A percentile compares a stretch with the other conserved stretches of the same genome.
Evolutionary conservation across 2,797 vertebrate genomes (phyloP).

Genomic region (Sebastes aleutianus): DNA sequence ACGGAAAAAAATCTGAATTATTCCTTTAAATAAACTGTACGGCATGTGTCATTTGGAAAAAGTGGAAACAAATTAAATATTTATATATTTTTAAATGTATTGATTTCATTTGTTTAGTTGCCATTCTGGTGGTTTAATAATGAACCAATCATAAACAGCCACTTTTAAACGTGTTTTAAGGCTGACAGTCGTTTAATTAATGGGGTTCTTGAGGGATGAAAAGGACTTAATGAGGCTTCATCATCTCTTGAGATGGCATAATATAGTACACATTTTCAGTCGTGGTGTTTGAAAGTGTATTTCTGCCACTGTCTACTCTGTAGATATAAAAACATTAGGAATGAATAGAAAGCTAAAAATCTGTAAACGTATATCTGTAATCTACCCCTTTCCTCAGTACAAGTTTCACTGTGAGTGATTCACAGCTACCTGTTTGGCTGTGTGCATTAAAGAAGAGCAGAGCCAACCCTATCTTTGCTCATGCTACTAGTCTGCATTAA

Average conservation of each 20-base stretch:
- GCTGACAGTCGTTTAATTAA: background rate
- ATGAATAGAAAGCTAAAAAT: background rate
- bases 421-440: background rate
- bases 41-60: background rate
- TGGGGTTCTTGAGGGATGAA: background rate
- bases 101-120: background rate
- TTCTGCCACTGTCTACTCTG: background rate
- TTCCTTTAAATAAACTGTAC: background rate
- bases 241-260: background rate
- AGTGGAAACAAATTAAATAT: background rate
- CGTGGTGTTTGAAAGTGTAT: background rate
- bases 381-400: background rate
- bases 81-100: background rate
- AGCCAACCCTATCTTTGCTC: background rate
- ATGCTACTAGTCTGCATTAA: background rate
- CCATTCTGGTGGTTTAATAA: background rate
- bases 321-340: background rate
- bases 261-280: background rate
- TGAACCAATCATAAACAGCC: background rate
- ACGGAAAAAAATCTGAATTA: rapidly evolving
- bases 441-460: background rate
- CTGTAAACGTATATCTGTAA: background rate
- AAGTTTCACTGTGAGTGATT: background rate
- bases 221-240: background rate
- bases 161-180: background rate